Conservation (phyloP, 2,113 vertebrate species). For the Oxyura jamaicensis region DNA sequence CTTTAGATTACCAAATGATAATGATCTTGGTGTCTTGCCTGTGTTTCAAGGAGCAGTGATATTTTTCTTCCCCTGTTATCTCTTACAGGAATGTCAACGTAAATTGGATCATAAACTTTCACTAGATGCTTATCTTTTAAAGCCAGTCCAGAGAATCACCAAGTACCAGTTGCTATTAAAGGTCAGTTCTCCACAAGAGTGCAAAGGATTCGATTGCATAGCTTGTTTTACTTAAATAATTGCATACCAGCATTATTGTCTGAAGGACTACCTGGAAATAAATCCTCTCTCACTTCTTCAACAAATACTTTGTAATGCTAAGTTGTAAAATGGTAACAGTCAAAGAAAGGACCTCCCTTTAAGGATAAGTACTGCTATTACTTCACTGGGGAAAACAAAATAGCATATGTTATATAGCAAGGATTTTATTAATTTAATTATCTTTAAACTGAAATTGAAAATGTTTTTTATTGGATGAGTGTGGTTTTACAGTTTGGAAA, state of each 20-base stretch:
- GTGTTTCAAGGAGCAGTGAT: background rate
- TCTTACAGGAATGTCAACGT: constrained; percentile 80
- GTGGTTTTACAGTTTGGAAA: background rate
- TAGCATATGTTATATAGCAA: background rate
- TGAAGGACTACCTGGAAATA: background rate
- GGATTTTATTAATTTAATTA: background rate
- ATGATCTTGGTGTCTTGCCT: background rate
- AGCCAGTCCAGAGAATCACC: constrained; percentile 93
- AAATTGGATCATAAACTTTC: constrained; percentile 92
- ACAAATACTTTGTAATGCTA: background rate
- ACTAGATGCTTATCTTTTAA: constrained; percentile 90
- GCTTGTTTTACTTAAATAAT: background rate
- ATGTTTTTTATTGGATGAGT: background rate
- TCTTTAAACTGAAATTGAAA: background rate
- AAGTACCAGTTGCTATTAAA: constrained; percentile 92
- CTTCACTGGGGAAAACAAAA: background rate
- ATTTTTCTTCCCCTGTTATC: background rate
- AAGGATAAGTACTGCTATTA: background rate
- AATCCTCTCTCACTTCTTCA: background rate
- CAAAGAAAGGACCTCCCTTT: background rate
- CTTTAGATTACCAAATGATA: background rate
- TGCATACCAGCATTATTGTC: background rate
- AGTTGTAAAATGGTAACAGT: background rate
- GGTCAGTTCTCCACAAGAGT: constrained; percentile 49
- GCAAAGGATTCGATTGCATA: background rate